Evolutionary conservation across 1,140 invertebrate genomes (phyloP).

Genomic region (Chelonus insularis): DNA sequence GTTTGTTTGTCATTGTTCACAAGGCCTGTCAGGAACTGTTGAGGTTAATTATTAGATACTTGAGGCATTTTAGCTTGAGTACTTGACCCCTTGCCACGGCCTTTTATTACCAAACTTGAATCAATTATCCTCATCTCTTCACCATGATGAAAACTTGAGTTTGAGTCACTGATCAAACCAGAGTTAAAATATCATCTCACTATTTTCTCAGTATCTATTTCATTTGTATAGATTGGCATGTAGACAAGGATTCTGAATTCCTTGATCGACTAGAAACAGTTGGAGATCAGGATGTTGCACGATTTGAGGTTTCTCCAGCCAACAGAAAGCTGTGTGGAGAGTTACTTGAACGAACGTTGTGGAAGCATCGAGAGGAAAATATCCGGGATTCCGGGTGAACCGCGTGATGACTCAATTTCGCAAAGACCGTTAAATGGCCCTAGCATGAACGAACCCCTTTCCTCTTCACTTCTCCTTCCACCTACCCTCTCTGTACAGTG

Average conservation of each 20-base stretch:
- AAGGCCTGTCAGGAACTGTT: neutral
- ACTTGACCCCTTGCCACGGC: slow-evolving; percentile 27
- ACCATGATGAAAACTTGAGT: neutral
- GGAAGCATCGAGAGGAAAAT: slow-evolving; percentile 54
- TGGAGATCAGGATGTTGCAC: neutral
- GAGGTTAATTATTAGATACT: slow-evolving; percentile 31
- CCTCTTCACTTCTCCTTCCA: slow-evolving; percentile 29
- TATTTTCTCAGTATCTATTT: too few relatives aligned
- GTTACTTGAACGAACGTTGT: slow-evolving; percentile 27
- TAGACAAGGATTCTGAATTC: slow-evolving; percentile 9
- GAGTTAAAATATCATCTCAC: neutral
- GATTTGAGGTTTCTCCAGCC: slow-evolving; percentile 9
- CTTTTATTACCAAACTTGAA: slow-evolving; percentile 20
- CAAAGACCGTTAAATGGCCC: slow-evolving; percentile 58
- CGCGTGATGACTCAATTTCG: slow-evolving; percentile 61
- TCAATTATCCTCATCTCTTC: slow-evolving; percentile 12
- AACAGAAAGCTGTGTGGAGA: neutral
- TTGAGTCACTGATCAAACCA: neutral
- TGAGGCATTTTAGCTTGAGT: slow-evolving; percentile 24
- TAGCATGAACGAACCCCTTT: slow-evolving; percentile 41
- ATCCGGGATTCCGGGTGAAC: slow-evolving; percentile 60
- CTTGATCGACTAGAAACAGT: slow-evolving; percentile 12
- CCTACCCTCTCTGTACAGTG: slow-evolving; percentile 33
- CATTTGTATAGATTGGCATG: slow-evolving; percentile 1
- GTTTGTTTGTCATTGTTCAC: neutral